Conservation (phyloP, 2,797 vertebrate genomes). For the Scolopax bukidnonensis region DNA sequence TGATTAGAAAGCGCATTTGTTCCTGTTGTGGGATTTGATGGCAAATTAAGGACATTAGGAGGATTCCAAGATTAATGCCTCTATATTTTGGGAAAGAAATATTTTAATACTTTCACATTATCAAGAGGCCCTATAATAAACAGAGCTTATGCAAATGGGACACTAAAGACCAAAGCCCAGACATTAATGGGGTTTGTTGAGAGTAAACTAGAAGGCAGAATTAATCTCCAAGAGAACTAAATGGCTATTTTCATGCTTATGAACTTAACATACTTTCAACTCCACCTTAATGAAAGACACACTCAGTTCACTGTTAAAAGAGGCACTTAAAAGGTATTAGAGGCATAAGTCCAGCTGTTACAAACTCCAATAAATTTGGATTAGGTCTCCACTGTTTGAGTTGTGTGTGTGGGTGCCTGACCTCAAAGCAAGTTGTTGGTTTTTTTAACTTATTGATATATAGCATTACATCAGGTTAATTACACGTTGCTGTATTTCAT, state of each 20-base stretch:
- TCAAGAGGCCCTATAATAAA: constrained; percentile 34
- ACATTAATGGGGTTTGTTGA: constrained; percentile 34
- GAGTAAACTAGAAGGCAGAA: constrained; percentile 56
- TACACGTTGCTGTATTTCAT: constrained; percentile 61
- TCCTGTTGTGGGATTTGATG: constrained; percentile 64
- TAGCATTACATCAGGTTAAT: constrained; percentile 74
- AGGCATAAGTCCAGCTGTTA: constrained; percentile 74
- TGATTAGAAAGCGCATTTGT: constrained; percentile 62
- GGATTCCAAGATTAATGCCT: constrained; percentile 55
- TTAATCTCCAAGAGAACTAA: constrained; percentile 66
- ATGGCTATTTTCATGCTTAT: constrained; percentile 72
- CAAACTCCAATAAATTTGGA: constrained; percentile 74
- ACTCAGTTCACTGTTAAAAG: constrained; percentile 67
- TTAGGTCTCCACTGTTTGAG: constrained; percentile 74
- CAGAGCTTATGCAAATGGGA: constrained; percentile 63
- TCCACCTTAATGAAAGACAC: constrained; percentile 68
- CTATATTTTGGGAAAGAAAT: constrained; percentile 55
- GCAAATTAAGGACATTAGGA: constrained; percentile 56
- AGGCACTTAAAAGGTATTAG: constrained; percentile 75
- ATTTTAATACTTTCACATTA: constrained; percentile 52
- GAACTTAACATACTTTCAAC: constrained; percentile 67
- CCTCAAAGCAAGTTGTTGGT: constrained; percentile 68
- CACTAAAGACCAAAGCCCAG: constrained; percentile 44
- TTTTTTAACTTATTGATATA: constrained; percentile 73
- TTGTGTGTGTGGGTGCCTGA: constrained; percentile 70